A percentile compares a stretch with the other conserved stretches of the same genome.
Evolutionary conservation across 2,888 invertebrate species (phyloP).

Genomic region (Ophion ellenae): DNA sequence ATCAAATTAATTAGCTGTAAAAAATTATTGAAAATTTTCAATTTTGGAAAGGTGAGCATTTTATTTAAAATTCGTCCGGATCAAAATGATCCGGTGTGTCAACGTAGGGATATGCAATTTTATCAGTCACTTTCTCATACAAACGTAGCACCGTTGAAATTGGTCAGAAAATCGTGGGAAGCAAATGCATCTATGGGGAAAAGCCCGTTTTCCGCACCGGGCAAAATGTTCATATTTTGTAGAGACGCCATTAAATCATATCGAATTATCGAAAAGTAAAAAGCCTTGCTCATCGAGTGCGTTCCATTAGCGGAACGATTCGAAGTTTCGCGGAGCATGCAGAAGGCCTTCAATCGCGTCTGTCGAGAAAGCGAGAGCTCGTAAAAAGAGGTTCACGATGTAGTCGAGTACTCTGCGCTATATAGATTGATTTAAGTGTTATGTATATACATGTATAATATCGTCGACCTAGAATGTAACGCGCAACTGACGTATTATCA

Average conservation of each 20-base stretch:
- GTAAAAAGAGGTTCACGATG: slow-evolving; percentile 66
- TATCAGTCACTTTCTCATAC: too few species aligned
- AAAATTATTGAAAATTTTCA: too few species aligned
- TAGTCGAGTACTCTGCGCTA: slow-evolving; percentile 60
- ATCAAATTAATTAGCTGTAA: too few species aligned
- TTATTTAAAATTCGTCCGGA: too few species aligned
- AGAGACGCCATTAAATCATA: slow-evolving; percentile 57
- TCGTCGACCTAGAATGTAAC: slow-evolving; percentile 21
- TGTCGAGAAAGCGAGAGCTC: slow-evolving; percentile 53
- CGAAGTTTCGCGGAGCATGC: slow-evolving; percentile 53
- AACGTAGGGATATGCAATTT: too few species aligned
- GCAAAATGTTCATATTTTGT: slow-evolving; percentile 24
- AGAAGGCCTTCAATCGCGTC: slow-evolving; percentile 51
- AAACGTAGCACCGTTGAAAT: neutral
- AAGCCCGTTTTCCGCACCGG: slow-evolving; percentile 11
- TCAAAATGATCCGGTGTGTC: too few species aligned
- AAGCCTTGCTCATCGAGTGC: slow-evolving; percentile 60
- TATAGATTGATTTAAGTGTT: slow-evolving; percentile 38
- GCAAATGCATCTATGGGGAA: neutral
- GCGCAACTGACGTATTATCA: slow-evolving; percentile 21
- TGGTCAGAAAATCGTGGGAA: neutral
- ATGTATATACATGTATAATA: neutral
- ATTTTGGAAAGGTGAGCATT: too few species aligned
- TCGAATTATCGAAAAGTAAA: slow-evolving; percentile 61
- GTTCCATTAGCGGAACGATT: slow-evolving; percentile 67